Evolutionary conservation across 2,113 vertebrate species (phyloP), one percentile per base, ranked within the genome.

Genomic region (Cynocephalus volans): DNA sequence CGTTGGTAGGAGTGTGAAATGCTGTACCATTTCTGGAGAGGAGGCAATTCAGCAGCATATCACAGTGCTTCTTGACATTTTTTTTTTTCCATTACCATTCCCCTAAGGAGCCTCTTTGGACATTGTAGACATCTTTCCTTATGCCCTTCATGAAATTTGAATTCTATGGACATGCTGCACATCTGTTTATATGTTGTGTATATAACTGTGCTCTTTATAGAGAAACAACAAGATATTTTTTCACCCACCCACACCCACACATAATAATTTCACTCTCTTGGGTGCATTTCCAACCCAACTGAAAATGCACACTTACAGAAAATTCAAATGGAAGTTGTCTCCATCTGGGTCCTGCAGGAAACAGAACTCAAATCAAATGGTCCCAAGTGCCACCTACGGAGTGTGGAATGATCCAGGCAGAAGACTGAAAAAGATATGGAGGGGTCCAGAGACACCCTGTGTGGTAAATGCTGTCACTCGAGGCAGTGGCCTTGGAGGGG

Each of bases 1-100:
- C 95, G 67, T 95, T 67, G 84, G 91, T 23, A 62, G 84, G 23
- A 84, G 6, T 18, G 4, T 10, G 31, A 95, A 94, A 9, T 24
- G 26, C 9, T 5, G 0, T 8, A 11, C 24, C 26, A 2, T 48
- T 64, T 75, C 31, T 10, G 0, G 2, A 28, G 21, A 72, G 79
- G 54, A 75, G 15, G 56, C 28, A 10, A 21, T 7, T 62, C 23
- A 36, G n/a, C 17, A 62, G 48, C 5, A 0, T 0, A 41, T 6
- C 64, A 58, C 14, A 1, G 2, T 3, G 3, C 26, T 86, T 48
- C 83, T 21, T 60, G 24, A 24, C 0, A 0, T 28, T 54, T 81
- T 45, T 62, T 18, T 15, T 64, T 50, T 84, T 9, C 6, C 45
- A 31, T 80, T 50, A 36, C 33, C 28, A 33, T 9, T 28, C 26